phyloP scores from a whole-genome alignment of 1,140 invertebrate species.

The Stenopsyche tienmushanensis region DNA sequence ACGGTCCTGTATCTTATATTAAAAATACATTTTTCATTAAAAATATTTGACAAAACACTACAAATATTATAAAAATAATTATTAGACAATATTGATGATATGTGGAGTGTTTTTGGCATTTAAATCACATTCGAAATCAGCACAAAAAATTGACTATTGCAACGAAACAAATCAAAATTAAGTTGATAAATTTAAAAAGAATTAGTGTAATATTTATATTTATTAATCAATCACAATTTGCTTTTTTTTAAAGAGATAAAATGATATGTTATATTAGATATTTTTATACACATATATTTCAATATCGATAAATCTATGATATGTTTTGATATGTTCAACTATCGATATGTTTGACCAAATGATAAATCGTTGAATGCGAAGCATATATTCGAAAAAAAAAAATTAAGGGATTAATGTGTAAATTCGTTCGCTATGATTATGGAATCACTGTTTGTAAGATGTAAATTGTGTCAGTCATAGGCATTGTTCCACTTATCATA shows the following conservation, averaged over 20 bases:
- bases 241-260: conserved; percentile 23
- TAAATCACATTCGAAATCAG: conserved; percentile 16
- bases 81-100: conserved; percentile 23
- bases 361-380: no score
- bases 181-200: conserved; percentile 8
- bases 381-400: no score
- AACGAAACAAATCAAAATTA: conserved; percentile 1
- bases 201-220: conserved; percentile 11
- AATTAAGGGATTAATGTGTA: no score
- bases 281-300: conserved; percentile 12
- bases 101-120: conserved; percentile 29
- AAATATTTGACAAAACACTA: conserved; percentile 4
- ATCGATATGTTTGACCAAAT: no score
- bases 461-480: conserved; percentile 25
- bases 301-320: no score
- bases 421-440: no score
- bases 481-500: no score
- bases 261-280: conserved; percentile 35
- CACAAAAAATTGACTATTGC: not conserved
- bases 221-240: conserved; percentile 35
- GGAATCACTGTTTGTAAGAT: no score
- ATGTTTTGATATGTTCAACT: no score
- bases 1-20: conserved; percentile 31
- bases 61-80: conserved; percentile 7
- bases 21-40: conserved; percentile 25